These are phyloP conservation scores for Prionailurus bengalensis DNA, from an alignment of 2,113 vertebrate genomes.

Conservation along the genomic window DNA sequence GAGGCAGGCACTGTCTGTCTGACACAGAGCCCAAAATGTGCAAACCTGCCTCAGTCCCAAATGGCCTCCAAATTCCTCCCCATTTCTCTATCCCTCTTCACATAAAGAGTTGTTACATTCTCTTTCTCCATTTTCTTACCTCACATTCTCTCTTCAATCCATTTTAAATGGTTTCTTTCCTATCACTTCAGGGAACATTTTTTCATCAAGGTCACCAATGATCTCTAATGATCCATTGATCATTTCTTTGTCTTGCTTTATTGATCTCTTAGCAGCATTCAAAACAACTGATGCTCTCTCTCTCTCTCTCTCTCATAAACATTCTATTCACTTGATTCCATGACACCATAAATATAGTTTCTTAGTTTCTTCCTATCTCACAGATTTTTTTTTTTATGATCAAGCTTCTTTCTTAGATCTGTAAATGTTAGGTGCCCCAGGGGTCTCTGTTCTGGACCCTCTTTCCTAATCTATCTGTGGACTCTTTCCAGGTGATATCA, in stretches of 20 bases:
- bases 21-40: too few species aligned
- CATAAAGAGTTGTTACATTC: background rate
- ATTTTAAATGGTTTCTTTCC: background rate
- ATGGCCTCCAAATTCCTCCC: background rate
- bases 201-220: background rate
- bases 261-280: background rate
- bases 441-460: background rate
- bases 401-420: background rate
- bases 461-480: background rate
- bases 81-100: background rate
- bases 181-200: background rate
- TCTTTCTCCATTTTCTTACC: background rate
- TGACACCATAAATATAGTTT: background rate
- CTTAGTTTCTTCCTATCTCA: background rate
- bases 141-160: background rate
- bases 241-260: background rate
- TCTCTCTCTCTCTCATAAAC: background rate
- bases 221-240: background rate
- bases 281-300: background rate
- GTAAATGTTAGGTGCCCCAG: background rate
- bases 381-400: background rate
- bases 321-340: background rate
- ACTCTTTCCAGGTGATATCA: background rate
- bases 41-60: background rate
- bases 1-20: background rate